phyloP scores from a whole-genome alignment of 2,113 vertebrate species.

The Hiodon alosoides region DNA sequence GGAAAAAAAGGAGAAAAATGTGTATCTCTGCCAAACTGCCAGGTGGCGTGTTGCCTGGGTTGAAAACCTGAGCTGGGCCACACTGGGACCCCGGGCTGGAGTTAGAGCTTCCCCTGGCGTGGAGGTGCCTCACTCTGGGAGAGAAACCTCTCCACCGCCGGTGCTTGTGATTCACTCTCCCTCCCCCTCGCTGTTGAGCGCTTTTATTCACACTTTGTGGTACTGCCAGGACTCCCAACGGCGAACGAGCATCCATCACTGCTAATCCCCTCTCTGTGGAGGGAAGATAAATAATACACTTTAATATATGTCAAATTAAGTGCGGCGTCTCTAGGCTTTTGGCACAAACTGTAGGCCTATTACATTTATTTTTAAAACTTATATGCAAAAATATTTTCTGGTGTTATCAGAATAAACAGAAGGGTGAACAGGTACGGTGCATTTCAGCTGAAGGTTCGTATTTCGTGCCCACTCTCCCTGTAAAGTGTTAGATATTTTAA shows the following conservation, averaged over 20 bases:
- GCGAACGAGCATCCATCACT: constrained; percentile 47
- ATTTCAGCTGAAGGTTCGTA: constrained; percentile 12
- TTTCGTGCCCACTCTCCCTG: background rate
- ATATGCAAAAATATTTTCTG: constrained; percentile 40
- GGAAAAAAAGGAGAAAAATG: too few relatives aligned
- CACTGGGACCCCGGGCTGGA: constrained; percentile 24
- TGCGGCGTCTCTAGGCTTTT: constrained; percentile 34
- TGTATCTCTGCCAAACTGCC: too few relatives aligned
- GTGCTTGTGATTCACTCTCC: constrained; percentile 34
- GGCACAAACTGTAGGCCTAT: constrained; percentile 27
- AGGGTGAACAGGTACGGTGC: constrained; percentile 23
- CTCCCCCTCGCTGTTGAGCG: constrained; percentile 23
- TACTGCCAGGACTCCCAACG: constrained; percentile 42
- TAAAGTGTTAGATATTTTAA: constrained; percentile 20
- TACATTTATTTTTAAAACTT: constrained; percentile 45
- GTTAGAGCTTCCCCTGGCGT: background rate
- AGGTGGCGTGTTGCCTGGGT: constrained; percentile 27
- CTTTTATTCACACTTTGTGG: constrained; percentile 47
- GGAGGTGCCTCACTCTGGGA: background rate
- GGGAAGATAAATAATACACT: constrained; percentile 51
- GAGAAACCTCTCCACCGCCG: too few relatives aligned
- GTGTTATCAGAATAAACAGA: constrained; percentile 28
- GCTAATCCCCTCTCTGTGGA: constrained; percentile 52
- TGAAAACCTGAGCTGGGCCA: constrained; percentile 32
- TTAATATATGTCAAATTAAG: constrained; percentile 50